Base-by-base conservation (phyloP, 1,140 invertebrate genomes). In the Ceratina japonica region DNA sequence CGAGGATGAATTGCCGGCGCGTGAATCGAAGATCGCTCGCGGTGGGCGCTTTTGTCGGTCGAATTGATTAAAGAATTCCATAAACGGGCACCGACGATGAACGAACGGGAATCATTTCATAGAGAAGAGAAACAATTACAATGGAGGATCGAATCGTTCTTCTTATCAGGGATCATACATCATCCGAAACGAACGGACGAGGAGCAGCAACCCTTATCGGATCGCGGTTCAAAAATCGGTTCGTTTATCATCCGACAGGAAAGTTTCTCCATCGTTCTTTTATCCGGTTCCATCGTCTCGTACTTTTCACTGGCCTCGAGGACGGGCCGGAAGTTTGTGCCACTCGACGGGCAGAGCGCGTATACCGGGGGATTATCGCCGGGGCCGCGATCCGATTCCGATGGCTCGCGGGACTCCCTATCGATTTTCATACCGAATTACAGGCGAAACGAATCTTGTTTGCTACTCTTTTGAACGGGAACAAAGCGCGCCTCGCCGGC, bases 211-310 rank as follows among this genome's bases (percentile, higher is more conserved):
- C n/a, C 62, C 5, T 73, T 63, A 72, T 80, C 75, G 56, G 8
- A 66, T 65, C 27, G 15, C 18, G 18, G 56, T 62, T 73, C 54
- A 44, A 81, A 74, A 65, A 75, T 79, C 52, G 63, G 22, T 66
- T 79, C 71, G 71, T 79, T 61, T 63, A 44, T 79, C 71, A 52
- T 54, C 52, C 56, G 18, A 64, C 27, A 51, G 18, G 27, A 71
- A 81, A 56, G 15, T 77, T 58, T 63, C n/a, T 24, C 68, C 51
- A 62, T 76, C 71, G 69, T 63, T 69, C 18, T 65, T 80, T 70
- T 80, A 27, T 66, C 49, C 74, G 22, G 4, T 18, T 31, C 24
- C n/a, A 61, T 71, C 20, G 44, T 69, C 51, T 37, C 58, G 20
- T 71, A 71, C 62, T 71, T 63, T 63, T 77, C 75, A 7, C 58